A percentile compares a stretch with the other conserved stretches of the same genome.
phyloP scores from a whole-genome alignment of 1,140 invertebrate genomes.

The Drosophila cardini region DNA sequence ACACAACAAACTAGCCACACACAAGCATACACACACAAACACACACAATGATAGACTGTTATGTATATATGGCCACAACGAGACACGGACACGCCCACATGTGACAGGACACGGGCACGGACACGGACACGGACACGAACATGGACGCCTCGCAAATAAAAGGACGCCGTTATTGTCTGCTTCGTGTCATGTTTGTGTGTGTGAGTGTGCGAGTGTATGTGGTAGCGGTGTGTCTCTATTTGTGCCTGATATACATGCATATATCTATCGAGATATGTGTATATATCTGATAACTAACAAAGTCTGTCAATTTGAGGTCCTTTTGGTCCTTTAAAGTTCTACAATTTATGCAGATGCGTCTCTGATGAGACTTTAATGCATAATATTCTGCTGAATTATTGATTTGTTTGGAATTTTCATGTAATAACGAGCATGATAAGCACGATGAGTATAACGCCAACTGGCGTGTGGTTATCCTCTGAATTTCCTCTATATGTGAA shows the following conservation, averaged over 20 bases:
- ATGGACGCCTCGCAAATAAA: slow-evolving; percentile 47
- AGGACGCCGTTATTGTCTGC: slow-evolving; percentile 29
- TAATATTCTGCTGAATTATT: slow-evolving; percentile 25
- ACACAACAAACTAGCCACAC: slow-evolving; percentile 55
- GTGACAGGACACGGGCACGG: neutral
- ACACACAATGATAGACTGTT: neutral
- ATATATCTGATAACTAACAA: slow-evolving; percentile 1
- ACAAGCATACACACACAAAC: slow-evolving; percentile 22
- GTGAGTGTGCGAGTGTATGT: slow-evolving; percentile 26
- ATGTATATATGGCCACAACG: slow-evolving; percentile 25
- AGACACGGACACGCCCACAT: slow-evolving; percentile 19
- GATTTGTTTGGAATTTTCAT: slow-evolving; percentile 1
- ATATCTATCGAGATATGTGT: neutral
- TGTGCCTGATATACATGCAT: slow-evolving; percentile 13
- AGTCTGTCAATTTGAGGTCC: neutral
- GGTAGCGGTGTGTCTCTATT: slow-evolving; percentile 14
- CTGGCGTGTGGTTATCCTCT: neutral
- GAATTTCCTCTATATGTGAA: neutral
- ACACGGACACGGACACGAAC: slow-evolving; percentile 44
- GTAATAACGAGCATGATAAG: slow-evolving; percentile 33
- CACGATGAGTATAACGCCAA: slow-evolving; percentile 42
- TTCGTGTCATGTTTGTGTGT: slow-evolving; percentile 48
- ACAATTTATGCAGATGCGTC: slow-evolving; percentile 15
- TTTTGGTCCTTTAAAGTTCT: slow-evolving; percentile 6
- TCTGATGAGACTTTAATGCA: slow-evolving; percentile 8